These are phyloP conservation scores for Metallyticus violacea DNA, from an alignment of 2,888 invertebrate species.

Conservation along the genomic window DNA sequence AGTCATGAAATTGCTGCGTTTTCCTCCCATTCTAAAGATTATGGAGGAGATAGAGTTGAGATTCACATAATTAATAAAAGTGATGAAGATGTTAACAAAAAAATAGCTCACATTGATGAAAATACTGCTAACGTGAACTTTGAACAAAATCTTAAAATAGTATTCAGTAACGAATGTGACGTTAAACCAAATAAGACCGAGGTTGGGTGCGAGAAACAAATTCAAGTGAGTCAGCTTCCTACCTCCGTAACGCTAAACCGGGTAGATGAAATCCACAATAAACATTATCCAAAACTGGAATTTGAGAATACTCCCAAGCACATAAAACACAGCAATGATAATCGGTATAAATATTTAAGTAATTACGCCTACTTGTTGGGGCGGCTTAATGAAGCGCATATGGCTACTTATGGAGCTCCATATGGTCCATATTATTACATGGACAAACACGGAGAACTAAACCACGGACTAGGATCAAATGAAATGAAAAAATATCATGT, in stretches of 20 bases:
- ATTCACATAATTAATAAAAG: background rate
- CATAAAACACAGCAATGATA: too few relatives aligned
- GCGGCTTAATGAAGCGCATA: background rate
- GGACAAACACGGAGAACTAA: too few relatives aligned
- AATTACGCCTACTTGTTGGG: too few relatives aligned
- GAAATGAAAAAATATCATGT: too few relatives aligned
- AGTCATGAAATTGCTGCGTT: background rate
- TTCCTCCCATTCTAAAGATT: background rate
- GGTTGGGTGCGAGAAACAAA: background rate
- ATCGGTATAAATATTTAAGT: too few relatives aligned
- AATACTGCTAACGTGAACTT: background rate
- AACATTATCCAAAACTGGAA: background rate
- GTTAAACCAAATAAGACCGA: background rate
- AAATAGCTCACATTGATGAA: too few relatives aligned
- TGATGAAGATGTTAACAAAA: background rate
- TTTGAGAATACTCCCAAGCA: too few relatives aligned
- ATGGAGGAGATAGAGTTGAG: background rate
- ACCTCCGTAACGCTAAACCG: background rate
- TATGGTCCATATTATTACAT: background rate
- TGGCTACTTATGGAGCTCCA: background rate
- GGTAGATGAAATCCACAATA: background rate
- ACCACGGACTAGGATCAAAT: too few relatives aligned
- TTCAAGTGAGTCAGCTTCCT: background rate
- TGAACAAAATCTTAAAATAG: background rate
- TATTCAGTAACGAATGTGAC: background rate